Conservation (phyloP, 2,113 vertebrate species). For the Passer domesticus region DNA sequence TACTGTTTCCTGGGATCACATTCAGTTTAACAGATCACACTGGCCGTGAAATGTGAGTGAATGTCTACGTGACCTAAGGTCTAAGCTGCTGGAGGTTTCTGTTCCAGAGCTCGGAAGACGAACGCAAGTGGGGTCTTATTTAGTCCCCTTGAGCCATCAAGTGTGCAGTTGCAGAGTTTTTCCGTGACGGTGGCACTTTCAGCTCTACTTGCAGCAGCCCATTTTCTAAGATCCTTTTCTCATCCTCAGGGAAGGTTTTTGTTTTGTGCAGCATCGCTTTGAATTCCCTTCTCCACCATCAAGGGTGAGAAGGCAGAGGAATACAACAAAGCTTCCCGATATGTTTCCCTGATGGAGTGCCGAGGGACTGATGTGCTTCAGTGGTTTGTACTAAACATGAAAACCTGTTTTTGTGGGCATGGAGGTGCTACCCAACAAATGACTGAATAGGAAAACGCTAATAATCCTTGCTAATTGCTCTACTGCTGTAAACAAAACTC, state of each 20-base stretch:
- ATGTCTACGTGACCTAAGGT: fast-evolving
- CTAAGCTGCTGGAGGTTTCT: neutral
- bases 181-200: fast-evolving
- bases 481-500: neutral
- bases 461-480: neutral
- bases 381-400: fast-evolving
- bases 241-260: neutral
- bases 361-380: fast-evolving
- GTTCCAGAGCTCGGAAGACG: neutral
- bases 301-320: neutral
- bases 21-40: neutral
- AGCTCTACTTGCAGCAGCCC: neutral
- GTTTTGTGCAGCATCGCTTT: neutral
- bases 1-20: neutral
- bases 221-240: neutral
- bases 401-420: neutral
- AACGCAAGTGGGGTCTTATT: neutral
- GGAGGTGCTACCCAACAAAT: neutral
- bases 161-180: neutral
- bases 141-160: neutral
- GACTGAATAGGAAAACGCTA: neutral
- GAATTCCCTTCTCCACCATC: neutral
- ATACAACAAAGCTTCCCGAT: fast-evolving
- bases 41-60: neutral
- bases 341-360: neutral